Percentiles rank a stretch among this genome's conserved stretches.
These are phyloP conservation scores for Zapornia atra DNA, from an alignment of 2,113 vertebrate genomes.

Conservation along the genomic window DNA sequence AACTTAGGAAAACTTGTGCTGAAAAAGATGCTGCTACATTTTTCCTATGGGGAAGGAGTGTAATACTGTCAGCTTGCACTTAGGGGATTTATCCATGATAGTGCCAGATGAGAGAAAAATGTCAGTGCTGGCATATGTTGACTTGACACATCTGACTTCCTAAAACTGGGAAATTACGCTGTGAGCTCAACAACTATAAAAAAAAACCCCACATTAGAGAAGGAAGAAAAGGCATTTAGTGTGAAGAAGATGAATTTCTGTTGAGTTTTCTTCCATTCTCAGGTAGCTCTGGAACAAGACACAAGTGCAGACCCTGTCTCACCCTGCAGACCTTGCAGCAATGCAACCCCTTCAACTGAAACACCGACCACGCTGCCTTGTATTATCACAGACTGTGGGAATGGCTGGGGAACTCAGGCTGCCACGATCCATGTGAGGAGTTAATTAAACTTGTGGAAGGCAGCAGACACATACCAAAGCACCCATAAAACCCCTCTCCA, in stretches of 20 bases:
- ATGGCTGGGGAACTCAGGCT: rapidly evolving
- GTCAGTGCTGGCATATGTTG: background rate
- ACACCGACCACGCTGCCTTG: rapidly evolving
- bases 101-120: background rate
- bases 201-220: background rate
- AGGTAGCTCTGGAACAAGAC: background rate
- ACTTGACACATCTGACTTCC: background rate
- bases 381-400: background rate
- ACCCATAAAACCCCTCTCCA: background rate
- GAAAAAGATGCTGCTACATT: background rate
- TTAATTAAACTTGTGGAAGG: background rate
- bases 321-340: background rate
- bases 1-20: background rate
- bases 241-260: background rate
- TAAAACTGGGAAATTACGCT: background rate
- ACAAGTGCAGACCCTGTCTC: background rate
- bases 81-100: background rate
- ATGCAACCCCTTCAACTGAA: background rate
- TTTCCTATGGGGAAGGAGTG: background rate
- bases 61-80: background rate
- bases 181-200: background rate
- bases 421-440: background rate
- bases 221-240: background rate
- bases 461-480: background rate
- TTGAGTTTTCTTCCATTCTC: background rate